Base-by-base conservation (phyloP, 2,113 vertebrate species). In the Brachyhypopomus gauderio region DNA sequence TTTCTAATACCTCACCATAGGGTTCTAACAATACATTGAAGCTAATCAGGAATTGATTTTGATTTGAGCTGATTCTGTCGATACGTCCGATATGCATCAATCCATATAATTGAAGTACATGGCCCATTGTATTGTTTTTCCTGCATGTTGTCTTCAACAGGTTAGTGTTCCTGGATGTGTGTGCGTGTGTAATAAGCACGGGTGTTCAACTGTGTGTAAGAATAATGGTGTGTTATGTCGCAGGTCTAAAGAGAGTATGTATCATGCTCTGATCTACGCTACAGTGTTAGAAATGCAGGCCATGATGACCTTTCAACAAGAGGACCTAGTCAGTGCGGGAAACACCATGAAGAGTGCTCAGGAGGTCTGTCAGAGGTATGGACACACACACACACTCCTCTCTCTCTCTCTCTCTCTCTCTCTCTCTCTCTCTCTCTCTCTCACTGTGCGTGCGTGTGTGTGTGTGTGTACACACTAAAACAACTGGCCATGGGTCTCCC, bases 281-380 rank as follows among this genome's bases (percentile, higher is more conserved):
- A 95, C 94, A 0, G 88, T 95, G 62, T 87, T 95, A 88, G 94
- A 95, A 86, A 95, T 95, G 94, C 93, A 95, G 88, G 94, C 94
- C 70, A 95, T 95, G 94, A 95, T 95, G 94, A 95, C 94, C 6
- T 95, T 95, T 85, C 90, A 95, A 82, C 94, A 91, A 0, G 93
- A 95, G 17, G 94, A 95, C 91, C 92, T 95, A 62, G 90, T 86
- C 88, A 92, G 84, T 1, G 94, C 94, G 3, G 94, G 93, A 25
- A 91, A 91, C 69, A 94, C 91, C 30, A 95, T 95, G 94, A 95
- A 95, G 87, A 89, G 76, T 16, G 94, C 94, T 30, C 93, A 94
- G 86, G 94, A 95, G 27, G 90, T 94, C 64, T 95, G 94, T 85
- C 93, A 95, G 85, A 94, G 93, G 94, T 95, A 84, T 25, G 17